Base-by-base conservation (phyloP, 2,113 vertebrate species). In the Corydoras maculifer region DNA sequence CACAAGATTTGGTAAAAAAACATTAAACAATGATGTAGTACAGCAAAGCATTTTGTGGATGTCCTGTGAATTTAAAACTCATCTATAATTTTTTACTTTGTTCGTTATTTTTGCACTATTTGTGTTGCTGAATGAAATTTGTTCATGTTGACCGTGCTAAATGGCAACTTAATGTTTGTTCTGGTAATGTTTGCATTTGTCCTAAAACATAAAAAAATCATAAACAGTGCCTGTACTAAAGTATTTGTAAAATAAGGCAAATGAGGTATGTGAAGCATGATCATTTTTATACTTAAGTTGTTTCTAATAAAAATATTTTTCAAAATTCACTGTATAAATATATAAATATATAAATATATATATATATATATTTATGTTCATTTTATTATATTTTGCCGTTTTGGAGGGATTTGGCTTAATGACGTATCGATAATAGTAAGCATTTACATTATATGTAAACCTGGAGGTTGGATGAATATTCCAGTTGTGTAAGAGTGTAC, bases 261-360 rank as follows among this genome's bases (percentile, higher is more conserved):
- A 84, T 84, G 90, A 87, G 88, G 90, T 90, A 92, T 97, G 93
- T 97, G 90, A 91, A 90, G 95, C 96, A 98, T 98, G 96, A 92
- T 90, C 88, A 92, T 93, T 94, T 92, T 94, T 91, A 94, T 94
- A 95, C 74, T 75, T 79, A 75, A 83, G 80, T 87, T 88, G 92
- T 97, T 98, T 98, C 92, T 96, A 97, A 97, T 97, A 97, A 96
- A 93, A 95, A 86, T 92, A 90, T 94, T 97, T 95, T 91, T 84
- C 93, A 97, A 90, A 86, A 79, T 0, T 62, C 35, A 67, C 30
- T 62, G 63, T 67, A 62, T 25, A 66, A 70, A 18, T 66, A 60
- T 57, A 35, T 67, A 62, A 11, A 66, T 75, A 18, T 66, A 60
- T 57, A 35, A 35, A n/a, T n/a, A 35, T 67, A 43, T 2, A 43